phyloP scores from a whole-genome alignment of 2,113 vertebrate genomes.

The Willisornis vidua region DNA sequence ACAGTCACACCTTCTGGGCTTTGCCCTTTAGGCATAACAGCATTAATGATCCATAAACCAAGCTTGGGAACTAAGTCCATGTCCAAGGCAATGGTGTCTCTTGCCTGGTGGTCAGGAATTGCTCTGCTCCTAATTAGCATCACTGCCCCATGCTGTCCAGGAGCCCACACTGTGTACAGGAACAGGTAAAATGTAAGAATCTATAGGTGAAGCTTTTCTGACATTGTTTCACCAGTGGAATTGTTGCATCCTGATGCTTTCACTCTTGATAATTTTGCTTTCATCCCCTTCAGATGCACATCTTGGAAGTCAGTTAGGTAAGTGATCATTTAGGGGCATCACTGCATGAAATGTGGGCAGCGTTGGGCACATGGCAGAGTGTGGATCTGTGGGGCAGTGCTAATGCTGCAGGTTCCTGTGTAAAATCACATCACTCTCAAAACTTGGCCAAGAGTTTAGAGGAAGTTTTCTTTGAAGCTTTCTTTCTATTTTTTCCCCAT shows the following conservation, averaged over 20 bases:
- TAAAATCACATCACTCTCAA: background rate
- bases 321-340: background rate
- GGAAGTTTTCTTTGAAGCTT: background rate
- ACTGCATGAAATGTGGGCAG: rapidly evolving
- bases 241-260: background rate
- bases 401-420: background rate
- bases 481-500: background rate
- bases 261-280: background rate
- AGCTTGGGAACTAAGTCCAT: background rate
- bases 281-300: background rate
- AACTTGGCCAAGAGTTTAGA: background rate
- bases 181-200: background rate
- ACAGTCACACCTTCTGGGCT: background rate
- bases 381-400: rapidly evolving
- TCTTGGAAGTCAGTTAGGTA: background rate
- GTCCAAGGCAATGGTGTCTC: background rate
- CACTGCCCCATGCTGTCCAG: background rate
- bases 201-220: background rate
- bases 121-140: background rate
- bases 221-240: rapidly evolving
- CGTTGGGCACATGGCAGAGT: rapidly evolving
- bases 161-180: rapidly evolving
- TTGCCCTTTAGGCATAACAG: background rate
- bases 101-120: background rate
- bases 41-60: background rate